Evolutionary conservation across 1,140 invertebrate species (phyloP), one percentile per base, ranked within the genome.

Genomic region (Saccostrea echinata): DNA sequence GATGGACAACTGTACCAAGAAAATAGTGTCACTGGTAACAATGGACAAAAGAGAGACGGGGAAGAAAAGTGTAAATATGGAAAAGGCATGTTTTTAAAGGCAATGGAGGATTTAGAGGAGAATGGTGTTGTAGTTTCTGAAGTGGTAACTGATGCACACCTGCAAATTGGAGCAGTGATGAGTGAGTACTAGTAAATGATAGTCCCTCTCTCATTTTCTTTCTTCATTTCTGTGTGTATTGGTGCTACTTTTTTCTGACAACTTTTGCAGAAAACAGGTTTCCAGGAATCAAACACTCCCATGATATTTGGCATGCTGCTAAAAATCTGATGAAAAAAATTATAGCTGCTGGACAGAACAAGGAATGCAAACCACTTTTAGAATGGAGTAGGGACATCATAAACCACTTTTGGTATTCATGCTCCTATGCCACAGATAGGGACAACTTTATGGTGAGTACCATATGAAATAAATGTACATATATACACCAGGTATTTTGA

Each of bases 231-330:
- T 64, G 18, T 64, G 57, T n/a, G 57, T 64, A 21, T 24, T 64
- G 57, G 24, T 43, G 43, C 43, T 43, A 64, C 9, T 21, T 27
- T 24, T 24, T 9, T 30, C 21, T 33, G 35, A 80, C 76, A 33
- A 33, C 27, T 35, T 43, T 84, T 83, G 24, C 80, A 89, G 88
- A 87, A 85, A 87, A 80, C 33, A 57, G 61, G 24, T 85, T 84
- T 24, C 64, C 85, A 55, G 71, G 61, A 9, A 82, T 86, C 18
- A 90, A 90, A 43, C 89, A 90, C 82, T 88, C 89, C 4, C 82
- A 86, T 57, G 87, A 88, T 61, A 90, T 88, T 16, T 90, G 89
- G 87, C 89, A 90, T 90, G 89, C 81, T 51, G 87, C 89, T 18
- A 88, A 88, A 61, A 90, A 86, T 53, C 53, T 90, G 6, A 86